Conservation (phyloP, 2,888 invertebrate species). For the Germaria angustata region DNA sequence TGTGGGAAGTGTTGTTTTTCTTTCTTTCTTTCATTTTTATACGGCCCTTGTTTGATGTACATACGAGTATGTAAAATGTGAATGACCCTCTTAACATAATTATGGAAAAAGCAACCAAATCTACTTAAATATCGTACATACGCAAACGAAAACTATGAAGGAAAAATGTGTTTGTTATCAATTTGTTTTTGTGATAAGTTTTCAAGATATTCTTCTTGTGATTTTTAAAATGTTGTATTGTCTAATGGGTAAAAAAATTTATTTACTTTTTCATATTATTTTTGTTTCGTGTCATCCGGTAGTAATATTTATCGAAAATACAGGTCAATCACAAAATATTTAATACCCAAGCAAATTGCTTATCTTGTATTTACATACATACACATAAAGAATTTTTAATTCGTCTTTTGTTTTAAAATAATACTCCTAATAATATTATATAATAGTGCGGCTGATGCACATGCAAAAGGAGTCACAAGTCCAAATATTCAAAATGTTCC, state of each 20-base stretch:
- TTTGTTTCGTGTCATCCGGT: not conserved
- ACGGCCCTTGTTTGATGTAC: not conserved
- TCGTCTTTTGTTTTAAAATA: too few species aligned
- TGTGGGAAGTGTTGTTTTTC: not conserved
- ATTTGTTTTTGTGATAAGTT: not conserved
- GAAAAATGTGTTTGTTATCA: too few species aligned
- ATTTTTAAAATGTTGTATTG: not conserved
- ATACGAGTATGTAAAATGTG: conserved; percentile 1
- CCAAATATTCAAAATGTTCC: too few species aligned
- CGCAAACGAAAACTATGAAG: too few species aligned
- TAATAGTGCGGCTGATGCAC: too few species aligned
- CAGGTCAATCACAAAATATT: not conserved
- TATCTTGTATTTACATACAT: too few species aligned
- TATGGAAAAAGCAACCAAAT: conserved; percentile 17
- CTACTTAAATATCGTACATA: too few species aligned
- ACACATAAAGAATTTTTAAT: too few species aligned
- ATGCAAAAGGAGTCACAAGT: too few species aligned
- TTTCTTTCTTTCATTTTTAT: not conserved
- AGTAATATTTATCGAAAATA: not conserved
- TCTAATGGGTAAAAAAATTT: not conserved
- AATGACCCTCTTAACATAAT: conserved; percentile 52
- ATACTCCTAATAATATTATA: too few species aligned
- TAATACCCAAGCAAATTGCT: too few species aligned
- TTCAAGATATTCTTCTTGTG: not conserved
- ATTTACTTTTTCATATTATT: not conserved